Percentiles rank a stretch among this genome's conserved stretches.
Conservation (phyloP, 2,113 vertebrate genomes). For the Plecotus auritus region DNA sequence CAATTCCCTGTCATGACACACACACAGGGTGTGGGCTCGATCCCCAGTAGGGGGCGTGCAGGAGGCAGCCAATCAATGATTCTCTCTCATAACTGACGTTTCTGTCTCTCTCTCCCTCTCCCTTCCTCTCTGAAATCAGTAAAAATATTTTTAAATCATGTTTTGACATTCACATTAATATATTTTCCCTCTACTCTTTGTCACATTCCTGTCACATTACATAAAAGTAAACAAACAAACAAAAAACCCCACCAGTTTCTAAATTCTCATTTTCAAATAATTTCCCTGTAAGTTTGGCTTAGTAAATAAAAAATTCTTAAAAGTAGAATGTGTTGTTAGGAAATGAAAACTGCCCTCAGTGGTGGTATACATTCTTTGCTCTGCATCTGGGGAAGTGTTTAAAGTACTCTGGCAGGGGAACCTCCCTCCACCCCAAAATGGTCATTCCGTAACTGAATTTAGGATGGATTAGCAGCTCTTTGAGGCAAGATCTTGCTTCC, state of each 20-base stretch:
- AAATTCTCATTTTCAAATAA: slow-evolving; percentile 47
- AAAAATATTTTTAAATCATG: neutral
- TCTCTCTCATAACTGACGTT: too few relatives aligned
- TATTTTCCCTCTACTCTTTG: slow-evolving; percentile 59
- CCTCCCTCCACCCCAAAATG: neutral
- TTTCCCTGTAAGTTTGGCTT: slow-evolving; percentile 8
- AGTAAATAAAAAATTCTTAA: neutral
- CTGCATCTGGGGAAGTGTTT: neutral
- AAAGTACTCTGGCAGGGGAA: neutral
- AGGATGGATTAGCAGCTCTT: neutral
- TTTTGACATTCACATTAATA: slow-evolving; percentile 60
- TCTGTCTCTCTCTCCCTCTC: too few relatives aligned
- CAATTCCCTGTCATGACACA: too few relatives aligned
- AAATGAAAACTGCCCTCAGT: neutral
- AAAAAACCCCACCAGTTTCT: neutral
- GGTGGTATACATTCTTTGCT: neutral
- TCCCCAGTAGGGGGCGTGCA: too few relatives aligned
- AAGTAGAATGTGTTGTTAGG: neutral
- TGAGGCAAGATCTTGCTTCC: neutral
- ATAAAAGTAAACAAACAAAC: neutral
- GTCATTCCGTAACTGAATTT: neutral
- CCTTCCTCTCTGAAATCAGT: too few relatives aligned
- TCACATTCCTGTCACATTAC: slow-evolving; percentile 29
- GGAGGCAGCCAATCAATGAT: too few relatives aligned
- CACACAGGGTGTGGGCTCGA: too few relatives aligned